Base-by-base conservation (phyloP, 1,140 invertebrate species). In the Drosophila navojoa region DNA sequence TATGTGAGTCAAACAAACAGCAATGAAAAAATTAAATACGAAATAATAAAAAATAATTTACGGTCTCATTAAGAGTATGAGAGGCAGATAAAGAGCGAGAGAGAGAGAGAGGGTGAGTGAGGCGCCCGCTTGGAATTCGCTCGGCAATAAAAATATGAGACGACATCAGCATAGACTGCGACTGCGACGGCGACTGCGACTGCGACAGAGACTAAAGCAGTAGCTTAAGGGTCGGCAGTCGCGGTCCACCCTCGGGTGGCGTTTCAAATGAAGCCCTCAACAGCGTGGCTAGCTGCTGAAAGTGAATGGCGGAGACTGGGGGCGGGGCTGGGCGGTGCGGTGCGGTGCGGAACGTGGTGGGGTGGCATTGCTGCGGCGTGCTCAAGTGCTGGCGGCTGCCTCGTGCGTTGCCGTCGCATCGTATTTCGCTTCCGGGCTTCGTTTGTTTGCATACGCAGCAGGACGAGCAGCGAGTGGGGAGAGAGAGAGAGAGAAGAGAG, bases 41-140 rank as follows among this genome's bases (percentile, higher is more conserved):
- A 89, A 87, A 87, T 89, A 87, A 87, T 79, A 87, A 87, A 87
- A 87, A 87, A 87, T 89, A 89, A 87, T 87, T 89, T 87, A 87
- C 79, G 84, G 79, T 67, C 84, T 87, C 84, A 87, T 87, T 87
- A 89, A 81, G 79, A 73, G 76, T 61, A 50, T 44, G 55, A 22
- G 54, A 22, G 19, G 19, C 19, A 44, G n/a, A 15, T 57, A 16
- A 29, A 10, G 35, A 25, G 44, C 2, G 19, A n/a, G 40, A 38
- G 40, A n/a, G 27, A 44, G 53, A 63, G 44, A 16, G 40, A 38
- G 40, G 19, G 27, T 38, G 53, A 64, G 44, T 38, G 25, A 29
- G 35, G 72, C 77, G 64, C 75, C 71, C 81, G 75, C 71, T 77
- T 73, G 78, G 75, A 81, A 86, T 86, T 77, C 32, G 80, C 52